Conservation (phyloP, 30 jellyfish, hydroid and myxozoan genomes). For the Aurelia coerulea region DNA sequence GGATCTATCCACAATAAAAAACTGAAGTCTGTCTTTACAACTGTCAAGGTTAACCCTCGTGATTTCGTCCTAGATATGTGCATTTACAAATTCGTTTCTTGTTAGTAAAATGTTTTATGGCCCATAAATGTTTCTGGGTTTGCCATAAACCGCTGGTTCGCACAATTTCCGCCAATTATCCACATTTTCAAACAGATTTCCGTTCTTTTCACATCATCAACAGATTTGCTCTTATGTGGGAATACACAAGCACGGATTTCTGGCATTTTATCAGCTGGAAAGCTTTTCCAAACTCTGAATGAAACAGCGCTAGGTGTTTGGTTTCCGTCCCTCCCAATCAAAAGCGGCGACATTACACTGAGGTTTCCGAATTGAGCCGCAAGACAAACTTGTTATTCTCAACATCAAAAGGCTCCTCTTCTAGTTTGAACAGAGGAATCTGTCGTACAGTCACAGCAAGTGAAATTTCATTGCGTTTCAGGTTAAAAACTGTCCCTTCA, state of each 20-base stretch:
- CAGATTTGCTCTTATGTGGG: neutral
- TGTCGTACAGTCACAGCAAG: conserved; percentile 88
- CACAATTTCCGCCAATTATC: conserved; percentile 26
- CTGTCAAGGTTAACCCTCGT: neutral
- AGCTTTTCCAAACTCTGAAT: neutral
- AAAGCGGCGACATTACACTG: conserved; percentile 71
- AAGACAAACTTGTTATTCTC: conserved; percentile 84
- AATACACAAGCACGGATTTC: neutral
- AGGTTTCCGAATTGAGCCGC: conserved; percentile 96
- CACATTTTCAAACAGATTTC: conserved; percentile 20
- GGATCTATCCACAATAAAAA: neutral
- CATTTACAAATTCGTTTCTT: neutral
- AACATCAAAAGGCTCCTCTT: conserved; percentile 78
- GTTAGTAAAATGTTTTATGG: neutral
- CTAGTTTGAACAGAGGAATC: conserved; percentile 79
- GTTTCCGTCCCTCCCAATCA: conserved; percentile 5
- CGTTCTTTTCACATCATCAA: conserved; percentile 36
- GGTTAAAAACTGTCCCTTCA: conserved; percentile 88
- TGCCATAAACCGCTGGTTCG: neutral
- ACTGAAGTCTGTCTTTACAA: neutral
- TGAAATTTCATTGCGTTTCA: conserved; percentile 70
- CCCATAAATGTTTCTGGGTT: neutral
- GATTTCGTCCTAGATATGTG: neutral
- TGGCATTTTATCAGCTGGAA: conserved; percentile 2
- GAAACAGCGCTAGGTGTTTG: neutral